Base-by-base conservation (phyloP, 2,888 invertebrate species). In the Capitulum mitella region DNA sequence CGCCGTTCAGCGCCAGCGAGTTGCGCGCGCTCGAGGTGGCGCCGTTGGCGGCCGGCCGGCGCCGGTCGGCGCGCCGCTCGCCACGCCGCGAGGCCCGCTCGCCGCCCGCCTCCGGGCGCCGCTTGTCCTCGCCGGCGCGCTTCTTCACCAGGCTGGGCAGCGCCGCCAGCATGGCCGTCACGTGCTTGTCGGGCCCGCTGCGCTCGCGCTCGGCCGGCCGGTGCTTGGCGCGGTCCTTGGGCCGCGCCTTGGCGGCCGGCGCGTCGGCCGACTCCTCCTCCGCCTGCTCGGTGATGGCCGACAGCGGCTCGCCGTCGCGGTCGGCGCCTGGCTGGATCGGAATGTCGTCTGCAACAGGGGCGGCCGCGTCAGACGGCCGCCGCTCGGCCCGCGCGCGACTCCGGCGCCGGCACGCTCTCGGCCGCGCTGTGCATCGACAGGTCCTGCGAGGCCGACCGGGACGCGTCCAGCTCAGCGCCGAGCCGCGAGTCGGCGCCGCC, bases 321-420 rank as follows among this genome's bases (percentile, higher is more conserved):
- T 82, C 82, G 19, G 88, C 87, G 79, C 89, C 48, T 22, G 77
- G 89, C 88, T 93, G 93, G 84, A 94, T 94, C 77, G 94, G 94
- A 87, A 94, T 94, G 86, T 94, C 94, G 88, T 94, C 94, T 93
- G 88, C 79, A 89, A 81, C 48, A 40, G 32, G 19, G 70, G 2
- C 26, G 26, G 58, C 16, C 51, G 51, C 19, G 3, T 12, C 51
- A 51, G 51, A 22, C n/a, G n/a, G n/a, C n/a, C n/a, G n/a, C n/a
- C n/a, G n/a, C n/a, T n/a, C n/a, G n/a, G n/a, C n/a, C 3, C 16
- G 16, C 16, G 16, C 16, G 12, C 51, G 51, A 16, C 22, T 32
- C 64, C 0, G 34, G 16, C 19, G 34, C 0, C 64, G 32, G 3
- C 32, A 6, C 64, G 32, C 32, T 14, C 10, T 19, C 64, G 2